Evolutionary conservation across 2,888 invertebrate species (phyloP).

Genomic region (Cheilosia scutellata): DNA sequence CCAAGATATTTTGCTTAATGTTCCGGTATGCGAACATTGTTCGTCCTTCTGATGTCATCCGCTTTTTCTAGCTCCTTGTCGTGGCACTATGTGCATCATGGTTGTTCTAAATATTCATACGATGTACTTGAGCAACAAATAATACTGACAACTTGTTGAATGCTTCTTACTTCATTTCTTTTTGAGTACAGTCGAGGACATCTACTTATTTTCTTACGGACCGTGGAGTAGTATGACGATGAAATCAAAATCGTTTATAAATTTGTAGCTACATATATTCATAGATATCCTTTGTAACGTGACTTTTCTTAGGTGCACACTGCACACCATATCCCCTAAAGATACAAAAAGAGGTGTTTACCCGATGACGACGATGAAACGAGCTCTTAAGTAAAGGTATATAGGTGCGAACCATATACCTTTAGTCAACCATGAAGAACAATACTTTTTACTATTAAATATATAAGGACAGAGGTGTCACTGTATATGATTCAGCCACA

Average conservation of each 20-base stretch:
- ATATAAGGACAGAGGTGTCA: too few relatives aligned
- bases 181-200: slow-evolving; percentile 28
- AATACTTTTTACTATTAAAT: too few relatives aligned
- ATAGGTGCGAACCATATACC: not conserved
- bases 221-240: slow-evolving; percentile 14
- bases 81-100: slow-evolving; percentile 62
- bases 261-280: slow-evolving; percentile 21
- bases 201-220: slow-evolving; percentile 39
- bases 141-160: slow-evolving; percentile 72
- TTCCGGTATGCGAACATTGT: slow-evolving; percentile 70
- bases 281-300: slow-evolving; percentile 5
- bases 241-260: slow-evolving; percentile 56
- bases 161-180: slow-evolving; percentile 52
- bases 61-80: slow-evolving; percentile 56
- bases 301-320: slow-evolving; percentile 29
- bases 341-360: slow-evolving; percentile 28
- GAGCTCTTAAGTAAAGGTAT: slow-evolving; percentile 21
- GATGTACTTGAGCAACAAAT: slow-evolving; percentile 53
- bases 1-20: slow-evolving; percentile 69
- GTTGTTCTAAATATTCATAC: slow-evolving; percentile 73
- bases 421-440: too few relatives aligned
- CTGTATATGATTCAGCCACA: too few relatives aligned
- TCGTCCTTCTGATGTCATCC: slow-evolving; percentile 73
- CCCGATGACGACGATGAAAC: slow-evolving; percentile 43
- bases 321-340: slow-evolving; percentile 36